phyloP scores from a whole-genome alignment of 1,140 invertebrate species.

The Sitobion miscanthi region DNA sequence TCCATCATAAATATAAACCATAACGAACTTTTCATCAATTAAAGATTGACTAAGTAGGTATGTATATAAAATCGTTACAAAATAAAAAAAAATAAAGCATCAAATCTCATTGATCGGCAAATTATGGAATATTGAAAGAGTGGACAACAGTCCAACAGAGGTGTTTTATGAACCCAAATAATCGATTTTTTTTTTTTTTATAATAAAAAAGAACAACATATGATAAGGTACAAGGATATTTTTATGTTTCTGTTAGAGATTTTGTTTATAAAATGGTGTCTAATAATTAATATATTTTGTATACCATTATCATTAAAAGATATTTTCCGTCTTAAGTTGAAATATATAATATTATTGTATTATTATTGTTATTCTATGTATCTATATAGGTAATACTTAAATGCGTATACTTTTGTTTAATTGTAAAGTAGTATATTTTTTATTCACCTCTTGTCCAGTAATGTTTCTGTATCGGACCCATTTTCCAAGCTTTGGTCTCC shows the following conservation, averaged over 20 bases:
- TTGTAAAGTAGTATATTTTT: background rate
- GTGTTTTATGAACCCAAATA: background rate
- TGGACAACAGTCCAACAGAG: too few relatives aligned
- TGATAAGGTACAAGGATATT: too few relatives aligned
- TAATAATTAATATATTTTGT: background rate
- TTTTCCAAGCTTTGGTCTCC: conserved; percentile 72
- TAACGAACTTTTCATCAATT: background rate
- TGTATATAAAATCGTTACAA: background rate
- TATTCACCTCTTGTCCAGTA: conserved; percentile 73
- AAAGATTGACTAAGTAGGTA: background rate
- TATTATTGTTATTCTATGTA: background rate
- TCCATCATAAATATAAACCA: background rate
- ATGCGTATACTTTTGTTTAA: background rate
- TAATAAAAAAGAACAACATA: too few relatives aligned
- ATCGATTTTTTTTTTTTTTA: too few relatives aligned
- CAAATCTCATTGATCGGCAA: background rate
- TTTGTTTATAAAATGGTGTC: background rate
- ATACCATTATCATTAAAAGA: background rate
- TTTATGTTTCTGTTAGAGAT: background rate
- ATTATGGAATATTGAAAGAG: background rate
- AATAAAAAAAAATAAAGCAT: background rate
- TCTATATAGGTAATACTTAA: background rate
- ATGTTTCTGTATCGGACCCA: conserved; percentile 77
- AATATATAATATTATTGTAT: background rate
- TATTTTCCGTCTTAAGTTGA: background rate